Evolutionary conservation across 64 coral and sea anemone species (phyloP).

Genomic region (Montipora capricornis): DNA sequence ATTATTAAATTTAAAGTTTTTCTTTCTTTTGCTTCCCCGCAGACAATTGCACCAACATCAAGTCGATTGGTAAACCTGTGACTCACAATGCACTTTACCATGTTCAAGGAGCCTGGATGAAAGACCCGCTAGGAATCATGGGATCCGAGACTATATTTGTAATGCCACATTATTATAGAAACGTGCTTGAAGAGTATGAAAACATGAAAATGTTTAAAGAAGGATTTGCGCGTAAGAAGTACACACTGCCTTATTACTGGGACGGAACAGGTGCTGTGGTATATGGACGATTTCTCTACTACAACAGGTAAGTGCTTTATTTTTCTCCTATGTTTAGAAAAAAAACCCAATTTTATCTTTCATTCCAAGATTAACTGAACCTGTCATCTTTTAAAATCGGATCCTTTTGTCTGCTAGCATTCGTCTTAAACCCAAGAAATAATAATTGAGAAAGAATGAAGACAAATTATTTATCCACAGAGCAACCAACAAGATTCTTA

Average conservation of each 20-base stretch:
- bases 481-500: no score
- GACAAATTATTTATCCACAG: no score
- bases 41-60: slow-evolving; percentile 22
- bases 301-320: slow-evolving; percentile 22
- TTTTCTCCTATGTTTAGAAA: no score
- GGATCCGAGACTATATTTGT: slow-evolving; percentile 59
- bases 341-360: no score
- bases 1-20: no score
- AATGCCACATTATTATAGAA: background rate
- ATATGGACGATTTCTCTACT: slow-evolving; percentile 39
- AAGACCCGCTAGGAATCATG: background rate
- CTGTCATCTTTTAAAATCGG: no score
- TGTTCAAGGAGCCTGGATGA: background rate
- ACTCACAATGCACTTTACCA: background rate
- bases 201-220: slow-evolving; percentile 60
- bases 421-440: no score
- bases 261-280: slow-evolving; percentile 52
- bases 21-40: background rate
- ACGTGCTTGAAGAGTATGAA: slow-evolving; percentile 31
- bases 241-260: slow-evolving; percentile 1
- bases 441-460: no score
- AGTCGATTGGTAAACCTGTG: background rate
- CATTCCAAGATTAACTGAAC: no score
- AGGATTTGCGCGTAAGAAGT: slow-evolving; percentile 1
- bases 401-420: no score